Evolutionary conservation across 2,888 invertebrate genomes (phyloP).

Genomic region (Parnassius apollo): DNA sequence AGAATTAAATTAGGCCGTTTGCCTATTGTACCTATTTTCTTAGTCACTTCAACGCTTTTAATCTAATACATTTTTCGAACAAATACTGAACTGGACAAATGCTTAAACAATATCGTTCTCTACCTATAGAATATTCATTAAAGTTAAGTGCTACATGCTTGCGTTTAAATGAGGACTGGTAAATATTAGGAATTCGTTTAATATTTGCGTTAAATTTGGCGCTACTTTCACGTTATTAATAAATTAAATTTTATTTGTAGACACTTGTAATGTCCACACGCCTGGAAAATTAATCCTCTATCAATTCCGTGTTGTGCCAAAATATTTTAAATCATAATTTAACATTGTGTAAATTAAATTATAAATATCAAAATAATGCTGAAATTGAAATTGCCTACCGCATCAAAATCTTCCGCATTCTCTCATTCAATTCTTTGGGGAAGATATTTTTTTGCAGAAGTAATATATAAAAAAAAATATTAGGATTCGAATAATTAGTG

Average conservation of each 20-base stretch:
- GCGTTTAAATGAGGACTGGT: not conserved
- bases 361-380: constrained; percentile 8
- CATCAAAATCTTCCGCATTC: constrained; percentile 8
- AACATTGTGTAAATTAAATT: constrained; percentile 28
- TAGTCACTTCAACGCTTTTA: constrained; percentile 24
- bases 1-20: constrained; percentile 47
- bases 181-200: not conserved
- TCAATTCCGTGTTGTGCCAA: constrained; percentile 74
- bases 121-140: constrained; percentile 8
- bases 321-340: constrained; percentile 54
- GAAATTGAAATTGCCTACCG: constrained; percentile 3
- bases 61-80: constrained; percentile 7
- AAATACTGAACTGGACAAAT: constrained; percentile 7
- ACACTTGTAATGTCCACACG: constrained; percentile 21
- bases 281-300: constrained; percentile 45
- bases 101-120: not conserved
- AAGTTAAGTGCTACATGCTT: constrained; percentile 1
- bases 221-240: constrained; percentile 1
- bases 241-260: constrained; percentile 1
- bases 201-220: no score
- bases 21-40: constrained; percentile 37
- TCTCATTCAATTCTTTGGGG: constrained; percentile 11
- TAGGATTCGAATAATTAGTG: constrained; percentile 68
- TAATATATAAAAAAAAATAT: constrained; percentile 66
- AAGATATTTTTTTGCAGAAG: constrained; percentile 54